These are phyloP conservation scores for Cataglyphis hispanica DNA, from an alignment of 1,140 invertebrate species.

Conservation along the genomic window DNA sequence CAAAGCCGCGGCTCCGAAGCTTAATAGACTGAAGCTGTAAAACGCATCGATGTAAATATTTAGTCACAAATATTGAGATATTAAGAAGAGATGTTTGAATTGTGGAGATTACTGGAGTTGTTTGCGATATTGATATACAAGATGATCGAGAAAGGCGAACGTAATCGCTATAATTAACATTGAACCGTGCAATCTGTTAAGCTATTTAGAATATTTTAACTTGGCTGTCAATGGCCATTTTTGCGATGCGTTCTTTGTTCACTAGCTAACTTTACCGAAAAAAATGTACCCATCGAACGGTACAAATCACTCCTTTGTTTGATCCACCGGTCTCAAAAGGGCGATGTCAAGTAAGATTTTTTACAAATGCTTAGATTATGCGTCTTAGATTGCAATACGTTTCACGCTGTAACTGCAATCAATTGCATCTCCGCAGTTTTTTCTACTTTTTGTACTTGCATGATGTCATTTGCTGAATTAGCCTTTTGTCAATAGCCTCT, in stretches of 20 bases:
- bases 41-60: slow-evolving; percentile 82
- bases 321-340: slow-evolving; percentile 51
- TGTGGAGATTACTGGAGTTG: slow-evolving; percentile 56
- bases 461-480: slow-evolving; percentile 37
- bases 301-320: slow-evolving; percentile 59
- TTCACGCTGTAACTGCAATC: slow-evolving; percentile 8
- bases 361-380: slow-evolving; percentile 44
- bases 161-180: slow-evolving; percentile 64
- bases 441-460: slow-evolving; percentile 51
- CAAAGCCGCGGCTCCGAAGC: slow-evolving; percentile 73
- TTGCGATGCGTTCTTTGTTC: slow-evolving; percentile 71
- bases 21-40: slow-evolving; percentile 83
- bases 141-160: slow-evolving; percentile 34
- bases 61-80: slow-evolving; percentile 78
- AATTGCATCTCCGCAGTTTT: slow-evolving; percentile 44
- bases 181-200: slow-evolving; percentile 79
- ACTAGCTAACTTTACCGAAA: slow-evolving; percentile 61
- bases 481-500: slow-evolving; percentile 14
- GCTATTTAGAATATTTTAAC: slow-evolving; percentile 74
- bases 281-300: slow-evolving; percentile 33
- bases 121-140: slow-evolving; percentile 30
- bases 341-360: slow-evolving; percentile 30
- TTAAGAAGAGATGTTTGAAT: slow-evolving; percentile 69
- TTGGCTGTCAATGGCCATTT: slow-evolving; percentile 68
- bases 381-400: slow-evolving; percentile 44